Conservation (phyloP, 2,797 vertebrate species). For the Eulemur mongoz region DNA sequence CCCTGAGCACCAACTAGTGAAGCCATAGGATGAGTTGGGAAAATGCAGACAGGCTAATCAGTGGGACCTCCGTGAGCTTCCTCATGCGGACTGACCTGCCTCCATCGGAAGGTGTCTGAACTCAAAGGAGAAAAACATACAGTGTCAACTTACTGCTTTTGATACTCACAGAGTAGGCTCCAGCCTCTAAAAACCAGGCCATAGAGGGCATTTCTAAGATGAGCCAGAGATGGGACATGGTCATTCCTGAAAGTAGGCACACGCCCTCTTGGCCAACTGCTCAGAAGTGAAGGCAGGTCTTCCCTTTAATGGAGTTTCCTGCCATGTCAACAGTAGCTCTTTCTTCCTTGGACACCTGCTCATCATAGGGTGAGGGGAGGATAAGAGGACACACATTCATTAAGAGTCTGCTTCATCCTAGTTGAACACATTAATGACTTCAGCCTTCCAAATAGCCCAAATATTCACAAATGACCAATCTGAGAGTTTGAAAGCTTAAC, state of each 20-base stretch:
- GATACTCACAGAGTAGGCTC: constrained; percentile 38
- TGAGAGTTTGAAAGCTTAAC: not conserved
- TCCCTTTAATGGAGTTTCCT: not conserved
- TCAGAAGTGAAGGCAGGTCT: not conserved
- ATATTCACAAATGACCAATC: not conserved
- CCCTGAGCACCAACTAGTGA: constrained; percentile 76
- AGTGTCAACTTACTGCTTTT: constrained; percentile 59
- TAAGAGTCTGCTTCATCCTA: not conserved
- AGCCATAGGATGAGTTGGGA: constrained; percentile 66
- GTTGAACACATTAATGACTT: not conserved
- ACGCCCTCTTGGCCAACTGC: not conserved
- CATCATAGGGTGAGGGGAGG: accelerated
- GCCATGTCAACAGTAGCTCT: accelerated
- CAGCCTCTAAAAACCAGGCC: constrained; percentile 4
- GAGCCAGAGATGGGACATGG: not conserved
- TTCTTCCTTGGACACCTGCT: not conserved
- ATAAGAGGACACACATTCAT: not conserved
- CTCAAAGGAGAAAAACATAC: constrained; percentile 44
- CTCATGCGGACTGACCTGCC: not conserved
- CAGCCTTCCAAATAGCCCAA: not conserved
- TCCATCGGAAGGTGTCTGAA: constrained; percentile 68
- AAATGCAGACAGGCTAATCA: constrained; percentile 70
- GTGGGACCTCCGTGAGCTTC: constrained; percentile 66
- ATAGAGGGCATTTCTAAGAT: constrained; percentile 2
- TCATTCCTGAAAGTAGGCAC: not conserved